phyloP scores from a whole-genome alignment of 2,888 invertebrate species.

The Notocelia uddmanniana region DNA sequence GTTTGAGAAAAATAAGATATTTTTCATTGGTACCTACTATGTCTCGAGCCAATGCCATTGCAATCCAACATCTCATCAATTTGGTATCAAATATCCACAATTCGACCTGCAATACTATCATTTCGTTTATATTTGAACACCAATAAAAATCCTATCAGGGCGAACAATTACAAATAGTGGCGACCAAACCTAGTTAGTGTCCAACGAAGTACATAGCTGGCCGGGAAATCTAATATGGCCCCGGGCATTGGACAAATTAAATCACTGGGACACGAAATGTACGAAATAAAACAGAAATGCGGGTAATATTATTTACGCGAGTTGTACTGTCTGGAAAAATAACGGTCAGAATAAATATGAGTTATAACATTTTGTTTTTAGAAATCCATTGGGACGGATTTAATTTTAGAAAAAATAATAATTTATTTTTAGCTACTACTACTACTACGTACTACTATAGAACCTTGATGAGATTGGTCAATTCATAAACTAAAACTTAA shows the following conservation, averaged over 20 bases:
- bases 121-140: slow-evolving; percentile 5
- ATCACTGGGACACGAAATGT: slow-evolving; percentile 41
- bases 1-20: too few species aligned
- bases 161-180: slow-evolving; percentile 43
- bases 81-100: not conserved
- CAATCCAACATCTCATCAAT: not conserved
- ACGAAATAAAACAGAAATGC: slow-evolving; percentile 39
- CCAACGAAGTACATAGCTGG: slow-evolving; percentile 32
- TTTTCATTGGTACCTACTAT: not conserved
- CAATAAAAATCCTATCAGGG: slow-evolving; percentile 42
- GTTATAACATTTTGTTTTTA: too few species aligned
- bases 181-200: slow-evolving; percentile 37
- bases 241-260: slow-evolving; percentile 41
- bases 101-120: not conserved
- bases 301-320: slow-evolving; percentile 40
- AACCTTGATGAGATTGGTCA: too few species aligned
- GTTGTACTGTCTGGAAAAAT: slow-evolving; percentile 5
- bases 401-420: too few species aligned
- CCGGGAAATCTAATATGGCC: slow-evolving; percentile 35
- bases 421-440: too few species aligned
- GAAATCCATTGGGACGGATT: too few species aligned
- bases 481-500: too few species aligned
- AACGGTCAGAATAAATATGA: not conserved
- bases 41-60: not conserved
- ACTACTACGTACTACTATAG: too few species aligned